Base-by-base conservation (phyloP, 2,797 vertebrate genomes). In the Gallinago solitaria region DNA sequence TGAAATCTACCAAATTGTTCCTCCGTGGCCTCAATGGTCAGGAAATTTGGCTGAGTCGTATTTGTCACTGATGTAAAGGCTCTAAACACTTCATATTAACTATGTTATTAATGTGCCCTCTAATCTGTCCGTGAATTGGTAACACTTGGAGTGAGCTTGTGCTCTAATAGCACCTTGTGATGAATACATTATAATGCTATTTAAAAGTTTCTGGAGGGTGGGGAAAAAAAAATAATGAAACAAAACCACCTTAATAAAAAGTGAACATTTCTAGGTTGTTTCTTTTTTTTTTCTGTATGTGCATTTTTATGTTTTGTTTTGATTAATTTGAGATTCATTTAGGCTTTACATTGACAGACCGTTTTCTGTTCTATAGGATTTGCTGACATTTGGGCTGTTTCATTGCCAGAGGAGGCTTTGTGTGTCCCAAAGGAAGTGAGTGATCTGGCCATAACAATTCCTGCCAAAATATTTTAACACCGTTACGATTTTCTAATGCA, bases 1-100 rank as follows among this genome's bases (percentile, higher is more conserved):
- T 99, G 99, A 99, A 99, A 99, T 99, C 99, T 99, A 98, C 99
- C 98, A 98, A 98, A 99, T 99, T 99, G 99, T 99, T 98, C 99
- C 98, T 99, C 97, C 92, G 97, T 98, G 98, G 98, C 98, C 98
- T 98, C 97, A 96, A 96, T 98, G 98, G 98, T 98, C 98, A 98
- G 98, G 98, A 98, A 98, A 98, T 98, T 98, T 98, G 98, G 98
- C 98, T 97, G 97, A 98, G 98, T 98, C 95, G 98, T 99, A 99
- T 99, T 99, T 99, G 99, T 99, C 99, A 99, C 98, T 93, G 86
- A 92, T 75, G 98, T 97, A 98, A 97, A 98, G 98, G 98, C 97
- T 98, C 98, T 99, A 98, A 98, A 98, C 98, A 98, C 98, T 98
- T 98, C 98, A 98, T 98, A 98, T 98, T 99, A 98, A 98, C 99